phyloP scores from a whole-genome alignment of 2,888 invertebrate genomes.

The Plemyria rubiginata region DNA sequence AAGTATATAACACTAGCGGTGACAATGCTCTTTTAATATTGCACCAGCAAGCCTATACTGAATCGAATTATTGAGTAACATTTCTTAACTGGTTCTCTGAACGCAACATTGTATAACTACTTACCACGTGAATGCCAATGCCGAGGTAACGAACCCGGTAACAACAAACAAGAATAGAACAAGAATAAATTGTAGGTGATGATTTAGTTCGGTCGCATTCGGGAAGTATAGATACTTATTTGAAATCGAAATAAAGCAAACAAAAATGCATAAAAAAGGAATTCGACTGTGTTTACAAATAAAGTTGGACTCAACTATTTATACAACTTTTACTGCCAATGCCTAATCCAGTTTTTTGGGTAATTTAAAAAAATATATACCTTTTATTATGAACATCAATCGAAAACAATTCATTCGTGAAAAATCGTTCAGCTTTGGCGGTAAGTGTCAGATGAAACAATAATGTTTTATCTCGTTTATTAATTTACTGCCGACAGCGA shows the following conservation, averaged over 20 bases:
- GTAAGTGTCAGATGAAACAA: conserved; percentile 7
- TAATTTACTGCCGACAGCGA: conserved; percentile 25
- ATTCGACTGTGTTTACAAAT: neutral
- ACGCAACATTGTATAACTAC: conserved; percentile 36
- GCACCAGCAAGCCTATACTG: neutral
- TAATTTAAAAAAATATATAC: no score
- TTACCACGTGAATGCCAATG: conserved; percentile 42
- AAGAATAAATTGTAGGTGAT: conserved; percentile 10
- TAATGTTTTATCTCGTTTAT: conserved; percentile 18
- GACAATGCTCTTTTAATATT: neutral
- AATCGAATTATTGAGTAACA: conserved; percentile 15
- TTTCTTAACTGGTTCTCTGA: conserved; percentile 26
- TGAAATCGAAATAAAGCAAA: neutral
- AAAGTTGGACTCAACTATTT: no score
- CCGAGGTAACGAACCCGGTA: conserved; percentile 41
- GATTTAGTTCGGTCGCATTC: conserved; percentile 1
- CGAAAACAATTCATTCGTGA: neutral
- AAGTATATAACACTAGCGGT: no score
- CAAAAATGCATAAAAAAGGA: no score
- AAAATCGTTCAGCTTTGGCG: conserved; percentile 17
- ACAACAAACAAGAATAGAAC: conserved; percentile 43
- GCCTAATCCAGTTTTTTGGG: no score
- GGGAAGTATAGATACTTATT: neutral
- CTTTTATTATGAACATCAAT: no score
- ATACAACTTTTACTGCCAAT: no score